A percentile compares a stretch with the other conserved stretches of the same genome.
Evolutionary conservation across 2,797 vertebrate genomes (phyloP).

Genomic region (Xenentodon cancila): DNA sequence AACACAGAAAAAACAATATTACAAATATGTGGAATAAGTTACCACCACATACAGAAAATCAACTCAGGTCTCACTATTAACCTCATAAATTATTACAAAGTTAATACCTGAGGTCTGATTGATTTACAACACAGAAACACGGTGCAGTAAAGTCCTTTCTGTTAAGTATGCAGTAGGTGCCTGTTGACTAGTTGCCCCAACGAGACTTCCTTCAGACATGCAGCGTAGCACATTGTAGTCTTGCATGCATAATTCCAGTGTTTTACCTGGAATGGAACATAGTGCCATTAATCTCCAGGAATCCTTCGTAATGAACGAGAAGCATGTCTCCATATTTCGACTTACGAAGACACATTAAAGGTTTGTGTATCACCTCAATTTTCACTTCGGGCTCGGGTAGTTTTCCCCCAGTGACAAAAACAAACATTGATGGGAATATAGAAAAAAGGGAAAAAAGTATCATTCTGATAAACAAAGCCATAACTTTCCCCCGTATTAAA

Average conservation of each 20-base stretch:
- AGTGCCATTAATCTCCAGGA: constrained; percentile 90
- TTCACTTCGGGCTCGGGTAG: constrained; percentile 94
- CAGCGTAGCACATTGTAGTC: not conserved
- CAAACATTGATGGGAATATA: constrained; percentile 70
- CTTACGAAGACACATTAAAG: constrained; percentile 89
- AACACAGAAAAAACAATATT: constrained; percentile 1
- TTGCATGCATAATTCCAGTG: constrained; percentile 10
- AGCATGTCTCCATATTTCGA: constrained; percentile 93
- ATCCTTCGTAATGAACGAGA: constrained; percentile 93
- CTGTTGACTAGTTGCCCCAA: too few relatives aligned
- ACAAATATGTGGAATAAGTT: constrained; percentile 9
- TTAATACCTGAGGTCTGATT: too few relatives aligned
- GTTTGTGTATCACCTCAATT: constrained; percentile 90
- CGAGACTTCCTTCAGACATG: not conserved
- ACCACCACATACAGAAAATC: too few relatives aligned
- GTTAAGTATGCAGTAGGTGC: too few relatives aligned
- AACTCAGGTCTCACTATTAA: too few relatives aligned
- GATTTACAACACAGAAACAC: too few relatives aligned
- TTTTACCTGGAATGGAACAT: constrained; percentile 94
- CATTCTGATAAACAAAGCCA: constrained; percentile 62
- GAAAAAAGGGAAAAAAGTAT: constrained; percentile 64
- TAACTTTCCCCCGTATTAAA: not conserved
- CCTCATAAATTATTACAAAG: too few relatives aligned
- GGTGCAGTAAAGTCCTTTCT: too few relatives aligned
- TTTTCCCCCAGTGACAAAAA: constrained; percentile 80